Conservation (phyloP, 2,113 vertebrate species). For the Rhinopomastus cyanomelas region DNA sequence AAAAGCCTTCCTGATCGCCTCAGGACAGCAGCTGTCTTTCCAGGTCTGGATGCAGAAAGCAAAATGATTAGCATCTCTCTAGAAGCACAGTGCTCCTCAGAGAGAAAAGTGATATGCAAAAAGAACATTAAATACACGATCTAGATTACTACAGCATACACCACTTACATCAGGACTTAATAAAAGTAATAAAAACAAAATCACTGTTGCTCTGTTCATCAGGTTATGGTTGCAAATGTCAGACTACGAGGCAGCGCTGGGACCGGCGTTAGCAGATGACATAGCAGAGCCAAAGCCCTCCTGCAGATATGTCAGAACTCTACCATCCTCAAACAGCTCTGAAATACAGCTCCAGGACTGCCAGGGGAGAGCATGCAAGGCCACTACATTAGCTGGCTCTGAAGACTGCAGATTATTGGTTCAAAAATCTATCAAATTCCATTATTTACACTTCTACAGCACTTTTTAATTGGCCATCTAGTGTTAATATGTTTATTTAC, state of each 20-base stretch:
- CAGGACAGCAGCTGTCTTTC: neutral
- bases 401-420: neutral
- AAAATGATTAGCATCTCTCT: neutral
- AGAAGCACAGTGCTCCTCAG: neutral
- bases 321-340: neutral
- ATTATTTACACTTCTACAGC: neutral
- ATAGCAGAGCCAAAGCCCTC: neutral
- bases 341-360: neutral
- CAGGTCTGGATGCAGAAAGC: neutral
- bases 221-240: neutral
- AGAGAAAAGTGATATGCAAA: neutral
- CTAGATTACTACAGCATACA: neutral
- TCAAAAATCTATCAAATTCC: neutral
- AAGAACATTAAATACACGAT: neutral
- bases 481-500: neutral
- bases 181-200: too few relatives aligned
- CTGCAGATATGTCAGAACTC: neutral
- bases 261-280: neutral
- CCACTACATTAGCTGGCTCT: neutral
- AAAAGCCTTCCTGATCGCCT: neutral
- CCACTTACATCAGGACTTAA: neutral
- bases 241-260: neutral
- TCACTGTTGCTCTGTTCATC: neutral
- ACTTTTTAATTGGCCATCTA: neutral
- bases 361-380: neutral